These are phyloP conservation scores for Poecile atricapillus DNA, from an alignment of 2,113 vertebrate species.

Conservation along the genomic window DNA sequence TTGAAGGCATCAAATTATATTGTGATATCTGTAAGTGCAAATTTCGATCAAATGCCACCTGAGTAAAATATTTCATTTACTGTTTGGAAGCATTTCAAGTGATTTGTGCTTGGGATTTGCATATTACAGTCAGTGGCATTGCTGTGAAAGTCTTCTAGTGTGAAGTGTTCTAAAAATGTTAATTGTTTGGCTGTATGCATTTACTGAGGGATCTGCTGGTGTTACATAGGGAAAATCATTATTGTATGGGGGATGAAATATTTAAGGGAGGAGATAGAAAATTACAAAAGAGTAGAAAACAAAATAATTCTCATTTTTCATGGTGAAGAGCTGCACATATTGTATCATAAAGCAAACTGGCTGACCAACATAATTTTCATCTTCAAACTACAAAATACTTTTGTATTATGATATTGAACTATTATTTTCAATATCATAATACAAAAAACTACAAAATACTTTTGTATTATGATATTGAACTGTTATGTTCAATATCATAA, in stretches of 20 bases:
- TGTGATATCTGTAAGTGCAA: neutral
- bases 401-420: too few species aligned
- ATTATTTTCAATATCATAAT: neutral
- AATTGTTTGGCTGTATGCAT: neutral
- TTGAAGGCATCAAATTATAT: neutral
- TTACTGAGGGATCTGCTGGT: neutral
- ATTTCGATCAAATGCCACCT: neutral
- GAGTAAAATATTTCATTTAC: neutral
- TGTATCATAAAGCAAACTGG: neutral
- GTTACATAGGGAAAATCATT: neutral
- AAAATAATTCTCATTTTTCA: neutral
- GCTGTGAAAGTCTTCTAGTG: neutral
- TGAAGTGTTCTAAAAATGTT: neutral
- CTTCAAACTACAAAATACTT: neutral
- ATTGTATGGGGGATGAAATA: neutral
- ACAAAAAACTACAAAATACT: too few species aligned
- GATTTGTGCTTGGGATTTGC: neutral
- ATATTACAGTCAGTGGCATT: neutral
- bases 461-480: too few species aligned
- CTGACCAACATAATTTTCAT: neutral
- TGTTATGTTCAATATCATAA: neutral
- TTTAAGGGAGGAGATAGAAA: neutral
- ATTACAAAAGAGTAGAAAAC: neutral
- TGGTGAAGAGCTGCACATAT: neutral
- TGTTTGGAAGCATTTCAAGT: neutral